Evolutionary conservation across 2,797 vertebrate genomes (phyloP).

Genomic region (Phataginus tetradactyla): DNA sequence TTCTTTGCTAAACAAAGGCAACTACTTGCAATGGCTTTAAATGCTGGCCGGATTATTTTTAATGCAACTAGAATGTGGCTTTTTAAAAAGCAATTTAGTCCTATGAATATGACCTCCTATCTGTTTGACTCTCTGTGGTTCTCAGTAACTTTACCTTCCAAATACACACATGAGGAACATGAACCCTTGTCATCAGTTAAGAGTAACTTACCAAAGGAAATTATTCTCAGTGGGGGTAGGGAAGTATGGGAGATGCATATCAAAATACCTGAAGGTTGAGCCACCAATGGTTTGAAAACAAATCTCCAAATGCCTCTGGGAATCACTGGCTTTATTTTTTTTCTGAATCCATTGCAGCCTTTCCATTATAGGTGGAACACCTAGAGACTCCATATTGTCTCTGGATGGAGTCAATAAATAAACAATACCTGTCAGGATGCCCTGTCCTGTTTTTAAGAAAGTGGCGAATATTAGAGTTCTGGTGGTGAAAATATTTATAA

Average conservation of each 20-base stretch:
- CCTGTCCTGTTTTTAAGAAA: constrained; percentile 32
- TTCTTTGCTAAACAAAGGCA: background rate
- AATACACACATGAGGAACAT: background rate
- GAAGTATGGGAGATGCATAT: background rate
- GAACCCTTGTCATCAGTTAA: background rate
- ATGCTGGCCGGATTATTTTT: background rate
- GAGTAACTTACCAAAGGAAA: constrained; percentile 10
- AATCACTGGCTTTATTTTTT: background rate
- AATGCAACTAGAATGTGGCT: background rate
- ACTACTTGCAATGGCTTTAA: constrained; percentile 24
- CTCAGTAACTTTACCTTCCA: constrained; percentile 28
- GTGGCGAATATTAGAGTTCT: background rate
- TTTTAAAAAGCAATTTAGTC: constrained; percentile 13
- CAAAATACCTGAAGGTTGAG: background rate
- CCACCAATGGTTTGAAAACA: background rate
- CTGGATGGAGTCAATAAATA: background rate
- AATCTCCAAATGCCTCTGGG: background rate
- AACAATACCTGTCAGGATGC: background rate
- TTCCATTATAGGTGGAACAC: background rate
- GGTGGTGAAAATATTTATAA: background rate
- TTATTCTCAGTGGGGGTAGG: background rate
- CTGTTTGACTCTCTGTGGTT: background rate
- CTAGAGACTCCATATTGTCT: background rate
- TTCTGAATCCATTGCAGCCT: background rate
- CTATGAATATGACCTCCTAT: background rate